Base-by-base conservation (phyloP, 2,113 vertebrate genomes). In the Antennarius striatus region DNA sequence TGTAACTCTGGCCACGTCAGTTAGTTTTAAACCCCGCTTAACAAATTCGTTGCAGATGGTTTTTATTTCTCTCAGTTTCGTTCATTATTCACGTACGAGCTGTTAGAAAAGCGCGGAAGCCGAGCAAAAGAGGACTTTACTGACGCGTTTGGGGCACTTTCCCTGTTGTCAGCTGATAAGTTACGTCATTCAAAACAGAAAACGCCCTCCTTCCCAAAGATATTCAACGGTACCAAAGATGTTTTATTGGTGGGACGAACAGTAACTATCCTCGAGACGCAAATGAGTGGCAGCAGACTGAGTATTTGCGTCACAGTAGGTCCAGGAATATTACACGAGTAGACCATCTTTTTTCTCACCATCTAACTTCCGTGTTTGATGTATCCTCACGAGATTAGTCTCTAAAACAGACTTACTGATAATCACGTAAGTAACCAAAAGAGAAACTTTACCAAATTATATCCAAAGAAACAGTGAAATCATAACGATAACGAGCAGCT, bases 121-220 rank as follows among this genome's bases (percentile, higher is more conserved):
- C 10, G 10, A 40, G 10, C 39, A 10, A 22, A 10, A 22, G 22
- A 22, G 22, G 22, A 22, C 22, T 1, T 22, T 22, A 22, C 1
- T 22, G 22, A 22, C 22, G 11, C 11, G 42, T 11, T 11, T 43
- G 42, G 9, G 1, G 11, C 11, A 11, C 11, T 43, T 87, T 79
- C 55, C 75, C 3, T 12, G 5, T 45, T 22, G 73, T 88, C 86
- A 88, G 80, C 85, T 87, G 85, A 81, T 62, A 0, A 2, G 10
- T 71, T 13, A 81, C 85, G 83, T 86, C 77, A 86, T 72, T 11
- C 59, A 77, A 74, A 84, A 83, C 77, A 82, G 32, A 36, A 36
- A 84, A 79, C 71, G 1, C 62, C 64, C 51, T 62, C 62, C 16
- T 22, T 40, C 51, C n/a, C 53, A 13, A 29, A 47, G 50, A 68